Evolutionary conservation across 2,113 vertebrate species (phyloP), one percentile per base, ranked within the genome.

Genomic region (Suncus etruscus): DNA sequence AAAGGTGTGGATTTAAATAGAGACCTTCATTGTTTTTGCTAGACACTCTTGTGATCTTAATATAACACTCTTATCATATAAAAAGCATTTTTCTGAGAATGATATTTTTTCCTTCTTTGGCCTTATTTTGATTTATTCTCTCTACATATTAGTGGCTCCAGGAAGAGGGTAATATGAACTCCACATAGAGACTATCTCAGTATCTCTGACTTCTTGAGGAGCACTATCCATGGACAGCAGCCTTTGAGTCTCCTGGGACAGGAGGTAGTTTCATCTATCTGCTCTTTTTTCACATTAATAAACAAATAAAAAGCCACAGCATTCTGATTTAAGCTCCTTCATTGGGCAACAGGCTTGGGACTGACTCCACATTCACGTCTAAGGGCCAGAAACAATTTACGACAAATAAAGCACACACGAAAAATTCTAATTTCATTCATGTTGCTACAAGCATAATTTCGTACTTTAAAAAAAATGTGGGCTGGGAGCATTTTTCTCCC

Each of bases 341-440:
- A 90, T 65, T 95, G 91, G 76, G 50, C 73, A 58, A 73, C 39
- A 50, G 63, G 6, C 72, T 91, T 90, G 54, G 70, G 76, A 94
- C 87, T 75, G 68, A 91, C 65, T 77, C n/a, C 76, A 61, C 75
- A 78, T 75, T 76, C 83, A 50, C 32, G 78, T 88, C 75, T 75
- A 80, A 91, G 87, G 54, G 79, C 83, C 69, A 94, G 90, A 78
- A 91, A 95, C 91, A 95, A 95, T 96, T 96, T 95, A 95, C 80
- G 93, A 95, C 91, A 91, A 92, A 93, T 95, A 96, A 94, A 90
- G 83, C 91, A 90, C 91, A 90, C 95, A 95, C 83, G 83, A 95
- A 90, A 96, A 94, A 91, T 93, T 94, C 90, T 96, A 95, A 94
- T 95, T 95, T 97, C 95, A 78, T 91, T 95, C 95, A 91, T 96